These are phyloP conservation scores for Urocynchramus pylzowi DNA, from an alignment of 2,113 vertebrate genomes.

Conservation along the genomic window DNA sequence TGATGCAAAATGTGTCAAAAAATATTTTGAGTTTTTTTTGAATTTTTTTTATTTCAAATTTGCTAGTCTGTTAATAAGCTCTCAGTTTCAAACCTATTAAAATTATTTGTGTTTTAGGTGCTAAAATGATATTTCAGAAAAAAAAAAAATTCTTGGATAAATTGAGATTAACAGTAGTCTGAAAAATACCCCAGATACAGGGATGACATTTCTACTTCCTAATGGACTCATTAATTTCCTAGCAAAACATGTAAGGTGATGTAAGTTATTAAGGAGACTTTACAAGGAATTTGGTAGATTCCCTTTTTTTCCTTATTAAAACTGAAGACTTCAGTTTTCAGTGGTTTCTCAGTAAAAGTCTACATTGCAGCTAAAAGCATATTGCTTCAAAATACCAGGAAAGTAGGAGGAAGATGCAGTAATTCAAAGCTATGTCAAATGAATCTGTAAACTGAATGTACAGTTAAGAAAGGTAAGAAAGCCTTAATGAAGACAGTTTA, in stretches of 20 bases:
- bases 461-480: neutral
- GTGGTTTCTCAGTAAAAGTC: neutral
- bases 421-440: neutral
- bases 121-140: neutral
- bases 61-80: neutral
- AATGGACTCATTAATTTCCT: neutral
- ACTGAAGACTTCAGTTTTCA: neutral
- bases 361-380: neutral
- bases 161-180: neutral
- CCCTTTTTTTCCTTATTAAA: neutral
- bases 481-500: neutral
- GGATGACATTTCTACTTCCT: neutral
- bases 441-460: neutral
- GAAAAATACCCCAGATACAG: neutral
- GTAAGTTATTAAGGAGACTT: neutral
- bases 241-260: neutral
- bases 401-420: neutral
- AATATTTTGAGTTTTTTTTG: neutral
- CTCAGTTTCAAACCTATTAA: neutral
- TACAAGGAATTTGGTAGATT: neutral
- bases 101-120: neutral
- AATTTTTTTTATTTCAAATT: neutral
- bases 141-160: neutral
- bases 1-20: neutral
- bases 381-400: neutral